Evolutionary conservation across 2,113 vertebrate species (phyloP), one percentile per base, ranked within the genome.

Genomic region (Galemys pyrenaicus): DNA sequence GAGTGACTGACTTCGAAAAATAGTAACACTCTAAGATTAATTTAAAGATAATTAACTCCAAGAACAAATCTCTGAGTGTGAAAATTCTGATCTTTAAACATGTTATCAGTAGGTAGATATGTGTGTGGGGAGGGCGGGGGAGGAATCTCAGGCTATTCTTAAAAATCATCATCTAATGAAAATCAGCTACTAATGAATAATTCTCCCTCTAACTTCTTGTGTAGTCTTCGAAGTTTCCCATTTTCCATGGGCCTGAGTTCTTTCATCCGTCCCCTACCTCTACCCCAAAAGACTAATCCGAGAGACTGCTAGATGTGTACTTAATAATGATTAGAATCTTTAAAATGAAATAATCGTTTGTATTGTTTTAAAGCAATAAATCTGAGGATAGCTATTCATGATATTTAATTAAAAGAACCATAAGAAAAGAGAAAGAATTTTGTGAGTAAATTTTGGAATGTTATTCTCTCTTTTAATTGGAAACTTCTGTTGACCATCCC

Each of bases 401-500:
- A 78, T 67, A 58, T 37, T 67, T 87, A 78, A 17, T 80, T 84
- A 12, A 65, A 87, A 87, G 68, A 92, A 46, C 46, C 46, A 11
- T 54, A 73, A 62, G 56, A 62, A 71, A 82, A 22, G 51, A 71
- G 26, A 94, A 71, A 74, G 16, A 73, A 68, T 94, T 94, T 95
- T 78, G 30, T 94, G 79, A 91, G 49, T 64, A 51, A 67, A 83
- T 60, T 94, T 87, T 92, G 51, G 64, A 74, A 74, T 74, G 30
- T 37, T 82, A 74, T 37, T 94, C 83, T 77, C 2, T 64, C 94
- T 96, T 80, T 77, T 35, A 92, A 56, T 22, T 89, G 75, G 20
- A 60, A 93, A 73, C 17, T 75, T 81, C 19, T 54, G 2, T 54
- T 51, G 82, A 44, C 94, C 22, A 13, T 77, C 17, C 49, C 44